These are phyloP conservation scores for Oceanodroma tethys DNA, from an alignment of 2,113 vertebrate species.

Conservation along the genomic window DNA sequence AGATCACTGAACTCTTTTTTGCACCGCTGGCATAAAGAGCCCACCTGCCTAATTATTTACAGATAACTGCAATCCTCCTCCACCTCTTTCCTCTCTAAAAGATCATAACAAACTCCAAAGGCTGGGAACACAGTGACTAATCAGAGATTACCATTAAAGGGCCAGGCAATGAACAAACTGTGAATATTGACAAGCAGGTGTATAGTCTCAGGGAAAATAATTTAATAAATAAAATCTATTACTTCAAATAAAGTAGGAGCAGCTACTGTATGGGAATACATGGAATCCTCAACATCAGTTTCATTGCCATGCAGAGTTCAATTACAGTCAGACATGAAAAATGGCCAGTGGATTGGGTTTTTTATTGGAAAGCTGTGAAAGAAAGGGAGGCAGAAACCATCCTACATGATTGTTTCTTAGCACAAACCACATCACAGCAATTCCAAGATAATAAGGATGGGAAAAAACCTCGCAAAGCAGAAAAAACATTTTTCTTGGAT, in stretches of 20 bases:
- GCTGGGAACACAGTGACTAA: not conserved
- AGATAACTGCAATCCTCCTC: not conserved
- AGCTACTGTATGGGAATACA: not conserved
- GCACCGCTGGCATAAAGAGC: not conserved
- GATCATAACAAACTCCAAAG: not conserved
- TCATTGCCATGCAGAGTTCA: not conserved
- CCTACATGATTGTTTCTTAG: not conserved
- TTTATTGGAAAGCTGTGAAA: not conserved
- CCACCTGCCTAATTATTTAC: slow-evolving; percentile 25
- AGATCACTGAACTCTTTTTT: not conserved
- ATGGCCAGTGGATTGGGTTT: not conserved
- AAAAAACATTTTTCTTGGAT: not conserved
- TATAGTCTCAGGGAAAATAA: not conserved
- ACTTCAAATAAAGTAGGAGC: not conserved
- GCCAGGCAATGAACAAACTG: not conserved
- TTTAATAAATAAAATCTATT: not conserved
- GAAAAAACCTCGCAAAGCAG: not conserved
- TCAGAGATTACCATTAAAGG: not conserved
- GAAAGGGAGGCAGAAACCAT: not conserved
- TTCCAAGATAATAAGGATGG: not conserved
- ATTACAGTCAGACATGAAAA: not conserved
- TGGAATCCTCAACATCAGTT: not conserved
- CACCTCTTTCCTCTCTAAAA: not conserved
- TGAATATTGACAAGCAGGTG: not conserved
- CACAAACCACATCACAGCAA: not conserved